Evolutionary conservation across 2,888 invertebrate species (phyloP).

Genomic region (Eudemis profundana): DNA sequence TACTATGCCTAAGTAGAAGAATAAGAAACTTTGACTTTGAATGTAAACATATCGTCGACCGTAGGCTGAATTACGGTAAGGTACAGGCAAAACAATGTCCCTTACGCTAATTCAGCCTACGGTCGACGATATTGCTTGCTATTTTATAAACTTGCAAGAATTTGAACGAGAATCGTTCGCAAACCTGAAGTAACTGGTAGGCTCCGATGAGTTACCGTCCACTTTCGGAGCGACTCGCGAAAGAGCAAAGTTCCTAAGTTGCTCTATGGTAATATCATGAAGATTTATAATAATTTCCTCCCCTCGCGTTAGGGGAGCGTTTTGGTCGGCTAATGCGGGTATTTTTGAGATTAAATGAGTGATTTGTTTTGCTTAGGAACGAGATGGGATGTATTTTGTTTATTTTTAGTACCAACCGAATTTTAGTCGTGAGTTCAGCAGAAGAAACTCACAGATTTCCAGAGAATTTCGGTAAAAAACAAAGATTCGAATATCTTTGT

Average conservation of each 20-base stretch:
- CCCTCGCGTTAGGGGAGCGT: slow-evolving; percentile 71
- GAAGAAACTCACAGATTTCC: too few species aligned
- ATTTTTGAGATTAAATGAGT: slow-evolving; percentile 34
- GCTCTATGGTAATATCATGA: slow-evolving; percentile 82
- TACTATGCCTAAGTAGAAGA: too few species aligned
- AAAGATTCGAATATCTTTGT: too few species aligned
- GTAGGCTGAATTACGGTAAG: too few species aligned
- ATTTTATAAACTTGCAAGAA: slow-evolving; percentile 8
- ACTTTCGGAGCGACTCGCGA: slow-evolving; percentile 77
- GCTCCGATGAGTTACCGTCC: slow-evolving; percentile 77
- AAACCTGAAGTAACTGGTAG: slow-evolving; percentile 65
- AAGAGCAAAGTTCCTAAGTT: slow-evolving; percentile 81
- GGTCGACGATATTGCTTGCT: not conserved
- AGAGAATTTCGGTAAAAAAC: too few species aligned
- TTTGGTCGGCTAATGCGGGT: slow-evolving; percentile 66
- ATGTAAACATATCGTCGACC: too few species aligned
- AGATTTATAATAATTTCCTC: slow-evolving; percentile 83
- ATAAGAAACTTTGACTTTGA: too few species aligned
- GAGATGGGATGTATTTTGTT: not conserved
- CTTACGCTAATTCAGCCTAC: too few species aligned
- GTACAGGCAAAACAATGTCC: too few species aligned
- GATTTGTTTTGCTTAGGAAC: slow-evolving; percentile 22
- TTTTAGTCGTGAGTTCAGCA: too few species aligned
- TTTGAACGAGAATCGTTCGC: slow-evolving; percentile 49
- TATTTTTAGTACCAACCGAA: not conserved